These are phyloP conservation scores for Temnothorax unifasciatus DNA, from an alignment of 2,888 invertebrate species.

Conservation along the genomic window DNA sequence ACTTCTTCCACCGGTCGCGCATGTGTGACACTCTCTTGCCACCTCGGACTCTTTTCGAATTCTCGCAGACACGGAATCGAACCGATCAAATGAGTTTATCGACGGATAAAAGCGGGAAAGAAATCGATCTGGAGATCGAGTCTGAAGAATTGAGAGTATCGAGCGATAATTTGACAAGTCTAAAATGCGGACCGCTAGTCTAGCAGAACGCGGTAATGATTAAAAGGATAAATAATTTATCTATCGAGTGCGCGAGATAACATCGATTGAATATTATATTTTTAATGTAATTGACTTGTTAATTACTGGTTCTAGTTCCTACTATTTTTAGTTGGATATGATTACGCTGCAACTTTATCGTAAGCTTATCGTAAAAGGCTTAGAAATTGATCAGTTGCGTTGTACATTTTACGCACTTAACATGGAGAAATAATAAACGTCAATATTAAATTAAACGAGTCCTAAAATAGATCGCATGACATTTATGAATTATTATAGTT, in stretches of 20 bases:
- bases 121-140: conserved; percentile 14
- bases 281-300: conserved; percentile 33
- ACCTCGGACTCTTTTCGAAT: background rate
- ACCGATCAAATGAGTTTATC: conserved; percentile 7
- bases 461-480: conserved; percentile 32
- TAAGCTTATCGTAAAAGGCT: conserved; percentile 3
- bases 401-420: background rate
- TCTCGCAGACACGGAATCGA: conserved; percentile 1
- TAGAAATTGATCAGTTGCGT: conserved; percentile 16
- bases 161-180: conserved; percentile 10
- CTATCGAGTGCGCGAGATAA: conserved; percentile 29
- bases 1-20: conserved; percentile 23
- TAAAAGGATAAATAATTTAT: conserved; percentile 31
- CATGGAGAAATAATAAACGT: conserved; percentile 12
- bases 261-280: background rate
- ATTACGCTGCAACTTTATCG: conserved; percentile 16
- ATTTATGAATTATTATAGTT: background rate
- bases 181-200: conserved; percentile 29
- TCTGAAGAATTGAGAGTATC: conserved; percentile 29
- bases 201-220: conserved; percentile 26
- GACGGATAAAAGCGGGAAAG: background rate
- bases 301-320: conserved; percentile 33
- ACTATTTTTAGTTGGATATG: background rate
- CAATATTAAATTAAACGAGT: conserved; percentile 38
- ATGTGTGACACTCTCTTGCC: conserved; percentile 30